Percentiles rank a stretch among this genome's conserved stretches.
Evolutionary conservation across 2,888 invertebrate genomes (phyloP).

Genomic region (Cheilosia pagana): DNA sequence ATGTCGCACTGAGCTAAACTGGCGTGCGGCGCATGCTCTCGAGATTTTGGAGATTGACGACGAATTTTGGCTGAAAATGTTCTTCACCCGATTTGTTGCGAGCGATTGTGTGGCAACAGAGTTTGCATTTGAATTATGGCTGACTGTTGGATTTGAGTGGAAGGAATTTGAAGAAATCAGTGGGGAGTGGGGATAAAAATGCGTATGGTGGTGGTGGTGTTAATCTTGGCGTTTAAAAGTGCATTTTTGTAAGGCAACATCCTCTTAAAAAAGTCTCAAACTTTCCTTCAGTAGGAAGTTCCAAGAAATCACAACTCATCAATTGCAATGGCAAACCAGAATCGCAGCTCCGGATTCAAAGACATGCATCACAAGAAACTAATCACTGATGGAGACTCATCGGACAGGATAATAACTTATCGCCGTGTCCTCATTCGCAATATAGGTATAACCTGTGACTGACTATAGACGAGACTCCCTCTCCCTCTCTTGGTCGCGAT

Average conservation of each 20-base stretch:
- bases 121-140: conserved; percentile 24
- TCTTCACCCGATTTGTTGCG: background rate
- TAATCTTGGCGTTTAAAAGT: too few species aligned
- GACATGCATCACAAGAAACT: conserved; percentile 59
- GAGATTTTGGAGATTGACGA: conserved; percentile 21
- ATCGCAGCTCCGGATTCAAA: conserved; percentile 46
- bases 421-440: conserved; percentile 52
- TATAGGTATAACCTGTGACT: background rate
- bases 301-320: conserved; percentile 61
- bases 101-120: background rate
- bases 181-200: too few species aligned
- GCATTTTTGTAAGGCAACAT: too few species aligned
- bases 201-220: too few species aligned
- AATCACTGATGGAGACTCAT: conserved; percentile 63
- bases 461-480: background rate
- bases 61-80: conserved; percentile 28
- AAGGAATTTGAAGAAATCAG: too few species aligned
- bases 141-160: background rate
- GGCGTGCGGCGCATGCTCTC: conserved; percentile 5
- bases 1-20: conserved; percentile 43
- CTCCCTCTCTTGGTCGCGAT: conserved; percentile 31
- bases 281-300: conserved; percentile 62
- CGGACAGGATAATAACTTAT: conserved; percentile 73
- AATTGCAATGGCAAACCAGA: conserved; percentile 40
- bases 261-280: too few species aligned